phyloP scores from a whole-genome alignment of 2,113 vertebrate genomes.

The Callionymus lyra region DNA sequence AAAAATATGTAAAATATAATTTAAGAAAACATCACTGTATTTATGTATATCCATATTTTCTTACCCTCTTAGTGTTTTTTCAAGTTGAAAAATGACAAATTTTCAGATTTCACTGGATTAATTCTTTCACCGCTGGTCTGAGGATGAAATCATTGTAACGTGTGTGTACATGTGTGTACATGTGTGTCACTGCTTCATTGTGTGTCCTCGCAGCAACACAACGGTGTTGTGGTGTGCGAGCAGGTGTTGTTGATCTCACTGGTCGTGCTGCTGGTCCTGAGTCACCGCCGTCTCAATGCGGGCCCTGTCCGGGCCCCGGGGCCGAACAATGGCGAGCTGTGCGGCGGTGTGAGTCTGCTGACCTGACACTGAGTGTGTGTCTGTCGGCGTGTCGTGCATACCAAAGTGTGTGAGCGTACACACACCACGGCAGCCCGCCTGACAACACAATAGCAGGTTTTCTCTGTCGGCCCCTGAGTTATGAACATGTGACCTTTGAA shows the following conservation, averaged over 20 bases:
- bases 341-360: constrained; percentile 33
- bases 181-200: not conserved
- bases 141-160: too few species aligned
- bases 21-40: too few species aligned
- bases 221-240: constrained; percentile 35
- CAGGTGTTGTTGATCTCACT: constrained; percentile 49
- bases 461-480: constrained; percentile 16
- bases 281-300: constrained; percentile 52
- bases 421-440: constrained; percentile 25
- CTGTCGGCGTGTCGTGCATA: constrained; percentile 21
- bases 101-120: too few species aligned
- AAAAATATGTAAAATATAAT: too few species aligned
- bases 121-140: too few species aligned
- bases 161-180: constrained; percentile 1
- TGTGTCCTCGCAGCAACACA: constrained; percentile 9
- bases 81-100: too few species aligned
- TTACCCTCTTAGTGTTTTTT: too few species aligned
- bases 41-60: too few species aligned
- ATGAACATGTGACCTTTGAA: too few species aligned
- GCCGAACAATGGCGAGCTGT: constrained; percentile 59
- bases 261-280: constrained; percentile 43
- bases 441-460: constrained; percentile 45
- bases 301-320: constrained; percentile 47
- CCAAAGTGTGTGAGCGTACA: constrained; percentile 23
- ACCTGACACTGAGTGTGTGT: constrained; percentile 45